These are phyloP conservation scores for Heterocephalus glaber DNA, from an alignment of 2,113 vertebrate species.

Conservation along the genomic window DNA sequence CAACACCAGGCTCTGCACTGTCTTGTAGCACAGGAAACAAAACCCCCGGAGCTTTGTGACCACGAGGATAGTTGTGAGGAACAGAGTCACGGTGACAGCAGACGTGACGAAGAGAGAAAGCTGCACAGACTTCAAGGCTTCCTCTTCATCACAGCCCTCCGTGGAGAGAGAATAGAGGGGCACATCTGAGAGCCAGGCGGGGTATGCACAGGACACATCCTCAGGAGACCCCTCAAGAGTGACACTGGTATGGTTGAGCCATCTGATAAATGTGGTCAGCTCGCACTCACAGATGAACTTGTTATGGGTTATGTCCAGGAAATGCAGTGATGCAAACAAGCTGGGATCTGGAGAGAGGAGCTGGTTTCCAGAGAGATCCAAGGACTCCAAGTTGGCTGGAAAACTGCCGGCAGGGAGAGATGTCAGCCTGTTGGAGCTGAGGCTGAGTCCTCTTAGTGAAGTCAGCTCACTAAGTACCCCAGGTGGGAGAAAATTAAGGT, in stretches of 20 bases:
- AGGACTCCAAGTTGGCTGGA: conserved; percentile 84
- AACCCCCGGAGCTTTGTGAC: conserved; percentile 84
- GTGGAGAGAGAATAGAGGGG: conserved; percentile 75
- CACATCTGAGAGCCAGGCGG: conserved; percentile 62
- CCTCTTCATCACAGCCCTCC: conserved; percentile 83
- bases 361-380: conserved; percentile 89
- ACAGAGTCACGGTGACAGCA: conserved; percentile 38
- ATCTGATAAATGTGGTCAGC: conserved; percentile 85
- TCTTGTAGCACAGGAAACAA: conserved; percentile 89
- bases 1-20: conserved; percentile 71
- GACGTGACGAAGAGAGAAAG: conserved; percentile 85
- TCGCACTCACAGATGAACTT: conserved; percentile 89
- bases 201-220: conserved; percentile 86
- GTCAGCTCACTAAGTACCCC: conserved; percentile 87
- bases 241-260: conserved; percentile 88
- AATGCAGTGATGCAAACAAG: conserved; percentile 83
- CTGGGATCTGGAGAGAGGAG: conserved; percentile 88
- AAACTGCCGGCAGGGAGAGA: conserved; percentile 84
- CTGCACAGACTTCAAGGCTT: conserved; percentile 81
- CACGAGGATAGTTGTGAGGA: conserved; percentile 70
- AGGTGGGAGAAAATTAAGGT: conserved; percentile 86
- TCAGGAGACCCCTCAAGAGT: conserved; percentile 74
- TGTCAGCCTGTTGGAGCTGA: conserved; percentile 89
- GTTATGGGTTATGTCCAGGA: conserved; percentile 87
- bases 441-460: conserved; percentile 86